Base-by-base conservation (phyloP, 2,113 vertebrate genomes). In the Larimichthys crocea region DNA sequence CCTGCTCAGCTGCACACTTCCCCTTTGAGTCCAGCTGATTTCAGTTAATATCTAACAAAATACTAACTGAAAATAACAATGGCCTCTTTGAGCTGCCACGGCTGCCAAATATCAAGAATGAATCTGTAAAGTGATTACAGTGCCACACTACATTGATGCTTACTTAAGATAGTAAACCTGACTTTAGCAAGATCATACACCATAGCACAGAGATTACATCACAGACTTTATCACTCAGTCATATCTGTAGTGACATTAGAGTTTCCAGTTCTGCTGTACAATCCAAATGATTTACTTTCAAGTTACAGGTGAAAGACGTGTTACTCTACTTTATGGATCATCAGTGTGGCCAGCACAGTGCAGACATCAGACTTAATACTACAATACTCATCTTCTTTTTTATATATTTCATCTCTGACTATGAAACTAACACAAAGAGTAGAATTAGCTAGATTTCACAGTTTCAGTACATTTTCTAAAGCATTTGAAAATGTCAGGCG, bases 11-110 rank as follows among this genome's bases (percentile, higher is more conserved):
- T 59, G 52, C 71, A 62, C 40, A n/a, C 26, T 40, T 75, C 49
- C 56, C 40, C 8, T 60, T 66, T 76, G 35, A 40, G 35, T 14
- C 3, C 0, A 52, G 64, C 63, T 62, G 53, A 31, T 81, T 57
- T 52, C 8, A 56, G 5, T 62, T 31, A 10, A 53, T 69, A 49
- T 66, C 15, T n/a, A 49, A 31, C 15, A 19, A 66, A 62, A 16
- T 53, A n/a, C 62, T 44, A 64, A 14, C 44, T 42, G 53, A 66
- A n/a, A 20, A 50, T 44, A n/a, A 22, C 31, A 68, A n/a, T 22
- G 29, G n/a, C 20, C 35, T 73, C 44, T 19, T 22, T 42, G 10
- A 24, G 70, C 65, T 82, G 61, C 56, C 57, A 57, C 53, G 35
- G 76, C 20, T 40, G 35, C 35, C 35, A 40, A 40, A 40, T 40